phyloP scores from a whole-genome alignment of 64 coral and sea anemone species.

The Acropora tenuis region DNA sequence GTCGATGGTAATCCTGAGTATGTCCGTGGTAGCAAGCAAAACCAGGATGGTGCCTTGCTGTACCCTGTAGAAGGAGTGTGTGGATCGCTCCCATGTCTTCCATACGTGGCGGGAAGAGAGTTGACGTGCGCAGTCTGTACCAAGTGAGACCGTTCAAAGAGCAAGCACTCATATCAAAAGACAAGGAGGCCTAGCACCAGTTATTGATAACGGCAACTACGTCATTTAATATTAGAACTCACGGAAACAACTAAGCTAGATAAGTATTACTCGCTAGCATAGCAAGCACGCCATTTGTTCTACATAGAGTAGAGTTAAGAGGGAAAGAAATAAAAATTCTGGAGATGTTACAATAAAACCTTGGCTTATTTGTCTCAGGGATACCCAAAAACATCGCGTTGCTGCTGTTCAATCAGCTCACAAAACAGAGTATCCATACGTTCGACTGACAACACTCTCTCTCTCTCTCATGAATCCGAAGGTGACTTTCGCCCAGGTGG shows the following conservation, averaged over 20 bases:
- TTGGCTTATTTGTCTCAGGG: background rate
- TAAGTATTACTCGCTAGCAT: background rate
- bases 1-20: slow-evolving; percentile 38
- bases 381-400: background rate
- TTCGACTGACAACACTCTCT: too few species aligned
- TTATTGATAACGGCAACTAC: background rate
- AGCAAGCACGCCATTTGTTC: too few species aligned
- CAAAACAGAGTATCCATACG: too few species aligned
- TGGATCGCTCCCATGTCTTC: slow-evolving; percentile 21
- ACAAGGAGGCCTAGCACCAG: background rate
- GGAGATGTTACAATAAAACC: too few species aligned
- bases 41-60: slow-evolving; percentile 37
- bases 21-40: background rate
- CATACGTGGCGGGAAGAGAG: background rate
- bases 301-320: too few species aligned
- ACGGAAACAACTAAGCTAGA: too few species aligned
- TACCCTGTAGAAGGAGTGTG: slow-evolving; percentile 35
- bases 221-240: background rate
- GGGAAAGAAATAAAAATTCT: too few species aligned
- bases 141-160: background rate
- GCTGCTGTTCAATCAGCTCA: too few species aligned
- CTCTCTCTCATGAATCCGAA: too few species aligned
- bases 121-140: slow-evolving; percentile 48
- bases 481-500: too few species aligned
- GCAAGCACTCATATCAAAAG: background rate